A percentile compares a stretch with the other conserved stretches of the same genome.
These are phyloP conservation scores for Montipora capricornis DNA, from an alignment of 64 coral and sea anemone genomes.

Conservation along the genomic window DNA sequence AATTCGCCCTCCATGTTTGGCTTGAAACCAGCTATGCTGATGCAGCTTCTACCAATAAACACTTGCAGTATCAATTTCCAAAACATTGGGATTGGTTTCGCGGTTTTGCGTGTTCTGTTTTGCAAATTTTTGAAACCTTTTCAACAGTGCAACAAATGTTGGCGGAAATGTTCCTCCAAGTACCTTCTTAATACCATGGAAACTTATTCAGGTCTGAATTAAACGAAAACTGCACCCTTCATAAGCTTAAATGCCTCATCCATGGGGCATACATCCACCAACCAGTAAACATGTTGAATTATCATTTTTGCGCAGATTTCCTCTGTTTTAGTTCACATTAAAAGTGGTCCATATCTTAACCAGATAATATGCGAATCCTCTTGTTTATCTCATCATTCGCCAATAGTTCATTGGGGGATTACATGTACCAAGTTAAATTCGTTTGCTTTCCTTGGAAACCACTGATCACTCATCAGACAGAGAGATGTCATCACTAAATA, in stretches of 20 bases:
- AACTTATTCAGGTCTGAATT: no score
- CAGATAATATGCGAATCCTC: neutral
- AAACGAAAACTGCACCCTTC: neutral
- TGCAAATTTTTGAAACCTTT: neutral
- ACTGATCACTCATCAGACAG: neutral
- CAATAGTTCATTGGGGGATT: neutral
- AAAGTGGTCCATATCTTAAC: neutral
- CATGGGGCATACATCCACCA: neutral
- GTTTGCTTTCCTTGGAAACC: neutral
- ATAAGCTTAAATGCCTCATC: neutral
- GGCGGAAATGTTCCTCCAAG: neutral
- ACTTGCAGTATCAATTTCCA: neutral
- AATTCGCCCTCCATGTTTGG: neutral
- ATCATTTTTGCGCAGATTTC: neutral
- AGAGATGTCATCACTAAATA: neutral
- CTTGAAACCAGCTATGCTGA: neutral
- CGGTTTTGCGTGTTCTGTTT: no score
- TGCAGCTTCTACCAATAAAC: neutral
- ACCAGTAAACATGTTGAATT: neutral
- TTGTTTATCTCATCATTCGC: neutral
- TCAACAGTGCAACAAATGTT: no score
- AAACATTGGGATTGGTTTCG: neutral
- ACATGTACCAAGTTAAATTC: neutral
- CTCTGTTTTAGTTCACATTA: neutral
- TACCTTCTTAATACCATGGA: neutral